Conservation (phyloP, 2,888 invertebrate genomes). For the Drosophila ustulata region DNA sequence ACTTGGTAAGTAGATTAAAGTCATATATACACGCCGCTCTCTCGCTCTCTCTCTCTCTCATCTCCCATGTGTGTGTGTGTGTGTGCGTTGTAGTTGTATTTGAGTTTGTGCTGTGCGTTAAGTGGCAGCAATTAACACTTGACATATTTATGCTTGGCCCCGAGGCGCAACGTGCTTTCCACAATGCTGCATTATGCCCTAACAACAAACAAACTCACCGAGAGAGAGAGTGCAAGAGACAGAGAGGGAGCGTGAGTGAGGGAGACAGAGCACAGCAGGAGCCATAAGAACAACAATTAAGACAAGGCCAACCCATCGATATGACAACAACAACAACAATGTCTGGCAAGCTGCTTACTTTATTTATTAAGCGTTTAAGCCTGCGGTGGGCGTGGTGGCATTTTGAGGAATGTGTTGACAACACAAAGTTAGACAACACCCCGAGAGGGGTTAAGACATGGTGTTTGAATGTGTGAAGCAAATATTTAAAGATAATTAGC, state of each 20-base stretch:
- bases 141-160: conserved; percentile 78
- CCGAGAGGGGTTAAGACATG: background rate
- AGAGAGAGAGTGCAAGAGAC: background rate
- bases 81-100: conserved; percentile 50
- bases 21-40: conserved; percentile 66
- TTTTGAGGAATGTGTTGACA: conserved; percentile 44
- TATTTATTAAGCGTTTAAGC: conserved; percentile 73
- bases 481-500: conserved; percentile 73
- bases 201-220: conserved; percentile 27
- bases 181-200: conserved; percentile 60
- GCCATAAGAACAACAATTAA: conserved; percentile 35
- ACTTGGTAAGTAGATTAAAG: conserved; percentile 74
- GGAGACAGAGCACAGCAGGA: conserved; percentile 15
- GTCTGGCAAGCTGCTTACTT: conserved; percentile 71
- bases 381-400: conserved; percentile 48
- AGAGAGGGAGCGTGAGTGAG: background rate
- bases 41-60: conserved; percentile 34
- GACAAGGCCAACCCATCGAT: conserved; percentile 60
- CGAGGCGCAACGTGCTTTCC: conserved; percentile 45
- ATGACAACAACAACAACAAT: conserved; percentile 48
- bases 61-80: conserved; percentile 15
- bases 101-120: conserved; percentile 73
- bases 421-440: background rate
- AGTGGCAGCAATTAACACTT: conserved; percentile 81
- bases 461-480: conserved; percentile 42